Conservation (phyloP, 2,888 invertebrate genomes). For the Chironomus riparius region DNA sequence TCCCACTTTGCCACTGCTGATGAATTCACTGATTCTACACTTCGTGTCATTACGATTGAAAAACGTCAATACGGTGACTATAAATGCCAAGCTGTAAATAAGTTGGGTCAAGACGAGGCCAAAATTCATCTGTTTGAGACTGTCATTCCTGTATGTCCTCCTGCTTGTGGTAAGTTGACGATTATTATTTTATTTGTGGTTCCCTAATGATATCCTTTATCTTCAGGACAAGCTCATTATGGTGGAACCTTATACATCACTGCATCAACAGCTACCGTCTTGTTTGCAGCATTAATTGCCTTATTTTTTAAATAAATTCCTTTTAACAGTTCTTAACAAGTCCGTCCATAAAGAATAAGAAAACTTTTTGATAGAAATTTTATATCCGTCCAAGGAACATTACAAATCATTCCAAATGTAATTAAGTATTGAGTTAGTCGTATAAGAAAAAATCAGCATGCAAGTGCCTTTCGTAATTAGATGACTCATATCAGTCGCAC, state of each 20-base stretch:
- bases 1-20: conserved; percentile 88
- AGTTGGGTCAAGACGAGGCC: conserved; percentile 71
- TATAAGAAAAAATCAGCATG: no score
- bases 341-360: not conserved
- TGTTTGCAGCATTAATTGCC: conserved; percentile 44
- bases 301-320: conserved; percentile 34
- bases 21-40: conserved; percentile 83
- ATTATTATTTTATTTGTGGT: no score
- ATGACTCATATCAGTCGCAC: no score
- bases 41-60: conserved; percentile 82
- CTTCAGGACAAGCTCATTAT: conserved; percentile 37
- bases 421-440: no score
- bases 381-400: no score
- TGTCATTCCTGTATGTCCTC: conserved; percentile 85
- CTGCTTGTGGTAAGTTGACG: conserved; percentile 53
- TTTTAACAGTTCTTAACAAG: not conserved
- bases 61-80: conserved; percentile 81
- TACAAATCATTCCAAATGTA: no score
- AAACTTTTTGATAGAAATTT: not conserved
- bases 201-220: no score
- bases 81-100: conserved; percentile 80
- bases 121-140: conserved; percentile 78
- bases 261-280: conserved; percentile 44
- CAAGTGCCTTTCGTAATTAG: no score
- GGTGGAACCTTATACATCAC: conserved; percentile 38